Conservation (phyloP, 2,888 invertebrate genomes). For the Acleris cristana region DNA sequence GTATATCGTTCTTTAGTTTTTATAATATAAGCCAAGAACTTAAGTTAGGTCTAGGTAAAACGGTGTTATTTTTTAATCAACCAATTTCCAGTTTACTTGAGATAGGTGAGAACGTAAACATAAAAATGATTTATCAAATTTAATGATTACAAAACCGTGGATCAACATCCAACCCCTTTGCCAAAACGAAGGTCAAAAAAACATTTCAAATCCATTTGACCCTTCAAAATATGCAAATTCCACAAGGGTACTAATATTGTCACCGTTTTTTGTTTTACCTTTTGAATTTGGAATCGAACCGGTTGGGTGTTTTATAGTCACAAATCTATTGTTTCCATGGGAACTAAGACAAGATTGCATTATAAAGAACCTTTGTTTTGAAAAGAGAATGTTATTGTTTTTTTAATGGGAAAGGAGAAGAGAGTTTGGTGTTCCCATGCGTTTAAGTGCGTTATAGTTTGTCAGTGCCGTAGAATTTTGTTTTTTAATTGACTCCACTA, state of each 20-base stretch:
- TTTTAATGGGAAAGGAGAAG: slow-evolving; percentile 24
- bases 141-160: slow-evolving; percentile 11
- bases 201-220: slow-evolving; percentile 32
- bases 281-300: slow-evolving; percentile 38
- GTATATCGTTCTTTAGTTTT: no score
- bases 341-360: slow-evolving; percentile 55
- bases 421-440: slow-evolving; percentile 22
- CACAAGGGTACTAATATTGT: slow-evolving; percentile 61
- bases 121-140: not conserved
- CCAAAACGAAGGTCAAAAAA: slow-evolving; percentile 16
- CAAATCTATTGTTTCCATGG: slow-evolving; percentile 55
- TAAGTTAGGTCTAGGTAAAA: no score
- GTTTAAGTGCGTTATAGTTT: not conserved
- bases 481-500: not conserved
- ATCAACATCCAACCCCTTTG: slow-evolving; percentile 42
- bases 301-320: slow-evolving; percentile 43
- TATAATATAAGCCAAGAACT: no score
- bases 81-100: no score
- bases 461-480: not conserved
- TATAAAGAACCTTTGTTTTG: slow-evolving; percentile 52
- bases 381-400: slow-evolving; percentile 42
- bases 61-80: no score
- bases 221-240: slow-evolving; percentile 36
- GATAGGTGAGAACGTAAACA: not conserved
- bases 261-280: slow-evolving; percentile 42